Percentiles rank a stretch among this genome's conserved stretches.
Conservation (phyloP, 2,113 vertebrate genomes). For the Philantomba maxwellii region DNA sequence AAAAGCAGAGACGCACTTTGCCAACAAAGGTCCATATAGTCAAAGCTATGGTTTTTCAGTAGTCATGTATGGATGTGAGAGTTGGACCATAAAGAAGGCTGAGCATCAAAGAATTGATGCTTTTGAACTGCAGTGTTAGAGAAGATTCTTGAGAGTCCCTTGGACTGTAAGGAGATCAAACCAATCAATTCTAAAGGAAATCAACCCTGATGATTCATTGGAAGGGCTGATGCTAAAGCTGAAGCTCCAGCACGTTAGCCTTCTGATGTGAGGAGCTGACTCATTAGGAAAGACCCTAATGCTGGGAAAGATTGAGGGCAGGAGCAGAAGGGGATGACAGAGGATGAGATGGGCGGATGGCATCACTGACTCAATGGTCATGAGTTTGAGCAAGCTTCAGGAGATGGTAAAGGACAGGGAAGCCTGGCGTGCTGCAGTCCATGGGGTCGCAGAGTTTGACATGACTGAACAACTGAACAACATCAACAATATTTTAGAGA, state of each 20-base stretch:
- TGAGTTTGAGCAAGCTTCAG: neutral
- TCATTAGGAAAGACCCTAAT: neutral
- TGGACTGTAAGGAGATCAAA: neutral
- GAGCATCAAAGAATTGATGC: neutral
- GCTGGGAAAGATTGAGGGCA: neutral
- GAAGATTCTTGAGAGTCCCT: neutral
- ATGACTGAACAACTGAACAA: neutral
- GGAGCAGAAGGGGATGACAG: neutral
- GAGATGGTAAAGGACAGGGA: neutral
- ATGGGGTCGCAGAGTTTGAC: rapidly evolving
- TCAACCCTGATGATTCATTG: neutral
- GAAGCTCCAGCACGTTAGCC: neutral
- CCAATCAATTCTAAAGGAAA: neutral
- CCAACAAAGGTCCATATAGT: neutral
- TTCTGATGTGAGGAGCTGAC: neutral
- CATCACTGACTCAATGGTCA: neutral
- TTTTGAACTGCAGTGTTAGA: neutral
- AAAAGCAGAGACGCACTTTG: neutral
- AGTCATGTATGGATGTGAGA: neutral
- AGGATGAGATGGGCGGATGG: neutral
- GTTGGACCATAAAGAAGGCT: neutral
- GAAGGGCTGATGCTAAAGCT: neutral
- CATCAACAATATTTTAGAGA: neutral
- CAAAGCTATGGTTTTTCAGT: neutral
- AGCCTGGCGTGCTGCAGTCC: neutral